Base-by-base conservation (phyloP, 2,113 vertebrate genomes). In the Equus przewalskii region DNA sequence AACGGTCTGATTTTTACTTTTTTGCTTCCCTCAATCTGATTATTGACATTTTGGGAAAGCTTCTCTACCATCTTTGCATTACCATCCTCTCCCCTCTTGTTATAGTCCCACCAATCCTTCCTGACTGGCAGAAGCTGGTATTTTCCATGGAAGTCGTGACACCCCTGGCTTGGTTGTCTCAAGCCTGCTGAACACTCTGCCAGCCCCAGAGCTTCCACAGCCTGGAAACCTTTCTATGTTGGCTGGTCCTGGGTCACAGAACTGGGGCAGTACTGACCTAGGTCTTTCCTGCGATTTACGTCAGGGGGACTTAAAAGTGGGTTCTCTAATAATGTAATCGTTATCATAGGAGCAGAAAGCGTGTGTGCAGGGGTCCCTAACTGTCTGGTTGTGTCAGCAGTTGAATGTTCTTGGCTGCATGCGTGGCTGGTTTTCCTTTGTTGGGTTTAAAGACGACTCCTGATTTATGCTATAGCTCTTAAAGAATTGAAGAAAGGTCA, bases 311-410 rank as follows among this genome's bases (percentile, higher is more conserved):
- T 93, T 93, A 11, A 94, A 93, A 81, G 36, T 19, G 62, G 81
- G 46, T 72, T 86, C 62, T 83, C 96, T 70, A 94, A 82, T 83
- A 79, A 94, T 33, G 64, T 58, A 46, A 69, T 1, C 44, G 46
- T 67, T 41, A n/a, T 78, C 58, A 88, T 54, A 95, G 95, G 94
- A 96, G 75, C 0, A 92, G 80, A 28, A 75, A 81, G 81, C 96
- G 30, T 62, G 24, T 60, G 13, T 95, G 6, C 4, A 5, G 10
- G 30, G 75, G 65, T 58, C 46, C 41, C 70, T 79, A 83, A 76
- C 28, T 21, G 22, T 44, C 73, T 85, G 78, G 33, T 36, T 41
- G 56, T 51, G 16, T 15, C 10, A 30, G 83, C 41, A 62, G 81
- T 36, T 30, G 6, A 62, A 69, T 11, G 83, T n/a, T 67, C 83